These are phyloP conservation scores for Clusia tigrina DNA, from an alignment of 2,888 invertebrate genomes.

Conservation along the genomic window DNA sequence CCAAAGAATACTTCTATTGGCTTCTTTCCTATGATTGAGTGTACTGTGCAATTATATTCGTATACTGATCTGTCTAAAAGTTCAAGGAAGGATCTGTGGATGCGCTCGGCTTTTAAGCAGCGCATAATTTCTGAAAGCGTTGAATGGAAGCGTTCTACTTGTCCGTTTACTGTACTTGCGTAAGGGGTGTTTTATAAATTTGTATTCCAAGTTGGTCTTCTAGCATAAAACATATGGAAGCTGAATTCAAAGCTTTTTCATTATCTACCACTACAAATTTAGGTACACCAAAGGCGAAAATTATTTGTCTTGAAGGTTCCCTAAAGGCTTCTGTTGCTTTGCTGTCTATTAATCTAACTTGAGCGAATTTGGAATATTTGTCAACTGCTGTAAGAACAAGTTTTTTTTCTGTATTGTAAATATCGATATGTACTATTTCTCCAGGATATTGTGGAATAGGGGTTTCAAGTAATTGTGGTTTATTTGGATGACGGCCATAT, in stretches of 20 bases:
- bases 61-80: not conserved
- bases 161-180: not conserved
- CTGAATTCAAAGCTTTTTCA: not conserved
- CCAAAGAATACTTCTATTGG: slow-evolving; percentile 4
- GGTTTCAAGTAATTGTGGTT: not conserved
- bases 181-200: not conserved
- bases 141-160: not conserved
- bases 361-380: too few species aligned
- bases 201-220: not conserved
- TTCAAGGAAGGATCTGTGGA: not conserved
- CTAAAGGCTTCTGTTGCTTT: too few species aligned
- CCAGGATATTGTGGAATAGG: not conserved
- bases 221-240: not conserved
- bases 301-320: not conserved
- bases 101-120: not conserved
- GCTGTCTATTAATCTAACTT: too few species aligned
- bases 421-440: not conserved
- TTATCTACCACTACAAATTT: not conserved
- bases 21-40: not conserved
- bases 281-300: slow-evolving; percentile 7
- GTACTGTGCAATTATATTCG: not conserved
- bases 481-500: not conserved
- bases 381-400: not conserved
- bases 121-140: not conserved
- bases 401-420: not conserved